These are phyloP conservation scores for Gnathonemus echidnorhynchus DNA, from an alignment of 2,113 vertebrate species.

Conservation along the genomic window DNA sequence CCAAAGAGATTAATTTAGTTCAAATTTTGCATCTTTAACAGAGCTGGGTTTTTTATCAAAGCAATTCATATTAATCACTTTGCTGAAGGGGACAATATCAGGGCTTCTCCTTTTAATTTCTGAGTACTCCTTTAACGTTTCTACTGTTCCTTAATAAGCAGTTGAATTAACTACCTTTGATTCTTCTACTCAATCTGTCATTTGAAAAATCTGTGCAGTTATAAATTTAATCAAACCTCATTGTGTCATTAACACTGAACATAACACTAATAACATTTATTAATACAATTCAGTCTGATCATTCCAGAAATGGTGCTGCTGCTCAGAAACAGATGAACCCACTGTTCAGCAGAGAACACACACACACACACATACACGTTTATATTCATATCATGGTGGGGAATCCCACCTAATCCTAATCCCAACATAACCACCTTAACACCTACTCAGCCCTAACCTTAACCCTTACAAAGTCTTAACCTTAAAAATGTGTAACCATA, in stretches of 20 bases:
- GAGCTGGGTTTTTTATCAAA: background rate
- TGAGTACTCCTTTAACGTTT: background rate
- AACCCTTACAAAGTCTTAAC: background rate
- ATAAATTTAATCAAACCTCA: background rate
- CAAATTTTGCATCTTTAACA: background rate
- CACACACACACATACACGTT: background rate
- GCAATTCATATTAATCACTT: background rate
- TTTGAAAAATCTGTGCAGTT: background rate
- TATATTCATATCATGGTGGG: background rate
- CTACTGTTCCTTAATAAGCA: background rate
- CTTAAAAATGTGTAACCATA: background rate
- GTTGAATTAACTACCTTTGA: background rate
- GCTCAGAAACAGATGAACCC: background rate
- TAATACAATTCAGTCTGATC: background rate
- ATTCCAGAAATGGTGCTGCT: background rate
- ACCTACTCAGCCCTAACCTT: background rate
- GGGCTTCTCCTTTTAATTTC: background rate
- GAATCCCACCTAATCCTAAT: background rate
- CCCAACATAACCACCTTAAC: background rate
- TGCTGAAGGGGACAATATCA: background rate
- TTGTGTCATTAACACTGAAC: background rate
- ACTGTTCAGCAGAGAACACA: background rate
- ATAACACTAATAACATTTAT: background rate
- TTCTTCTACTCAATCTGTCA: background rate
- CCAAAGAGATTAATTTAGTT: background rate